Base-by-base conservation (phyloP, 2,113 vertebrate species). In the Barbus barbus region DNA sequence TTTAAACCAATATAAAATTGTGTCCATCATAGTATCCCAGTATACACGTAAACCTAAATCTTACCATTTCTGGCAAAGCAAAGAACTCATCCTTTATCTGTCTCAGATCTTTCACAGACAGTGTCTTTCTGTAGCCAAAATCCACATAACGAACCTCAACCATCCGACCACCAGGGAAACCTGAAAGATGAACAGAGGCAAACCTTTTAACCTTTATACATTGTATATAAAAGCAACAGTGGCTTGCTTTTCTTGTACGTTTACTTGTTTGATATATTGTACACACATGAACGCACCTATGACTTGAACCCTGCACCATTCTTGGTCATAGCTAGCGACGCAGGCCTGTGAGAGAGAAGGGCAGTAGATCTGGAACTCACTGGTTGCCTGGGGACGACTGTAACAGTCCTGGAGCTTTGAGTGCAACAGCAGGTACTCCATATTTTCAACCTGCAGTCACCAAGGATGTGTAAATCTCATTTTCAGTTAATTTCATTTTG, bases 281-380 rank as follows among this genome's bases (percentile, higher is more conserved):
- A 80, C 26, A 69, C 1, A 80, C 58, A 82, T 83, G 48, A 0
- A 76, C 92, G 89, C 92, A 99, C 98, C 96, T 87, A 89, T 90
- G 81, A 98, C 92, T 88, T 93, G 92, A 79, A 95, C 97, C 92
- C 97, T 95, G 89, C 94, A 96, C 98, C 98, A 99, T 76, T 90
- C 73, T 61, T 94, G 92, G 22, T 96, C 89, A 85, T 91, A 96
- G 78, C 91, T 92, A 51, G 96, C 97, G 46, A 97, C 87, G 69
- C 96, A 98, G n/a, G 96, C 92, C 90, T 99, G 96, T 78, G 94
- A 93, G 46, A 95, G 88, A 84, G 92, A 75, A 18, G 96, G 96
- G 82, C 91, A 94, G 87, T 92, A 89, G 74, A 98, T 88, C 88
- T 90, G 88, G 41, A 96, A 88, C 79, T 92, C 89, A 18, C 89